phyloP scores from a whole-genome alignment of 2,797 vertebrate genomes.

The Acomys russatus region DNA sequence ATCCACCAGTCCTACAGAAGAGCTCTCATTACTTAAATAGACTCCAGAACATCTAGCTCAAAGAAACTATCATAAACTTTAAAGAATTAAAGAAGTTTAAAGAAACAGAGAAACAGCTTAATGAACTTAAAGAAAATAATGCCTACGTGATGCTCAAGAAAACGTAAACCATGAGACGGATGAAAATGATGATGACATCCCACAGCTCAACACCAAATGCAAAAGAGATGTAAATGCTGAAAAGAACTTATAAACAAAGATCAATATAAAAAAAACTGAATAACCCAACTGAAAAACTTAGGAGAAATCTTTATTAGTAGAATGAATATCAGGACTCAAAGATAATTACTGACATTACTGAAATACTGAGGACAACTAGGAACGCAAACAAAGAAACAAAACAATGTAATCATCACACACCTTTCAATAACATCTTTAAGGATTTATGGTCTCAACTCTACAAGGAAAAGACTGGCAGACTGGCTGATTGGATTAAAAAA shows the following conservation, averaged over 20 bases:
- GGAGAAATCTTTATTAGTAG: background rate
- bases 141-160: background rate
- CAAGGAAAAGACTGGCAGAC: background rate
- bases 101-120: background rate
- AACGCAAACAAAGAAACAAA: too few relatives aligned
- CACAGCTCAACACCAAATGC: background rate
- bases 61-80: background rate
- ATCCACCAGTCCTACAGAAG: background rate
- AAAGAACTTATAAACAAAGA: background rate
- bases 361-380: too few relatives aligned
- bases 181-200: background rate
- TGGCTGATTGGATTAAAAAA: background rate
- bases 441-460: background rate
- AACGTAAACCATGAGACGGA: background rate
- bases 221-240: background rate
- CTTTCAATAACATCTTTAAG: background rate
- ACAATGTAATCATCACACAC: too few relatives aligned
- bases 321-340: background rate
- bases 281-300: background rate
- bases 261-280: background rate
- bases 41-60: background rate
- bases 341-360: too few relatives aligned
- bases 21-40: background rate
- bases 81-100: background rate
- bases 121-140: background rate